These are phyloP conservation scores for Hemiscyllium ocellatum DNA, from an alignment of 2,113 vertebrate genomes.

Conservation along the genomic window DNA sequence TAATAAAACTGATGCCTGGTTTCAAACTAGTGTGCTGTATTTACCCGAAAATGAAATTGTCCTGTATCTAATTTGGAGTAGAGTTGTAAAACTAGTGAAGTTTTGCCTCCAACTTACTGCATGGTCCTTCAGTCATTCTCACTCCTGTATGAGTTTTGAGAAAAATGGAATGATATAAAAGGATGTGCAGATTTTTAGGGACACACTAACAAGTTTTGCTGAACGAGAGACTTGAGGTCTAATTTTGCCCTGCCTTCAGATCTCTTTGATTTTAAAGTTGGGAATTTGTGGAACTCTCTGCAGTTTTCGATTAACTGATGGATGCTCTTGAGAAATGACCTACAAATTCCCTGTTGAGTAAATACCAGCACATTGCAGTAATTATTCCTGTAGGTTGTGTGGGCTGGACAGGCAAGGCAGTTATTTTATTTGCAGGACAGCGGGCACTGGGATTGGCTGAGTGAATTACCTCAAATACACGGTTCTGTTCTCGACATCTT, in stretches of 20 bases:
- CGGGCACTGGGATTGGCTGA: conserved; percentile 12
- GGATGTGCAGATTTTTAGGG: neutral
- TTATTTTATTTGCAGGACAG: neutral
- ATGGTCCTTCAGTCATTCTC: neutral
- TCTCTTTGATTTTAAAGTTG: neutral
- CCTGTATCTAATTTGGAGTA: neutral
- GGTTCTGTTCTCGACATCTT: conserved; percentile 28
- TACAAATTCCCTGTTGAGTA: conserved; percentile 34
- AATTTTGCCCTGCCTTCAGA: neutral
- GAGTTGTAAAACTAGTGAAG: neutral
- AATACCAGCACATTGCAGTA: conserved; percentile 27
- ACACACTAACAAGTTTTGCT: neutral
- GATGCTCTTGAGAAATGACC: conserved; percentile 2
- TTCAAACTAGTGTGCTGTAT: neutral
- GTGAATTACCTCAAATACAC: conserved; percentile 26
- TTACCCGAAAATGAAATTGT: neutral
- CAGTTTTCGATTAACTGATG: neutral
- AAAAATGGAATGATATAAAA: neutral
- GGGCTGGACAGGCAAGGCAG: neutral
- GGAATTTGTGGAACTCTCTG: neutral
- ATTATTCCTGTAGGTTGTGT: conserved; percentile 20
- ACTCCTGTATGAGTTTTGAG: neutral
- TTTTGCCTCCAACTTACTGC: neutral
- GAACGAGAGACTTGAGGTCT: neutral
- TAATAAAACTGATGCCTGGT: neutral